These are phyloP conservation scores for Chloropsis cyanopogon DNA, from an alignment of 2,113 vertebrate genomes.

Conservation along the genomic window DNA sequence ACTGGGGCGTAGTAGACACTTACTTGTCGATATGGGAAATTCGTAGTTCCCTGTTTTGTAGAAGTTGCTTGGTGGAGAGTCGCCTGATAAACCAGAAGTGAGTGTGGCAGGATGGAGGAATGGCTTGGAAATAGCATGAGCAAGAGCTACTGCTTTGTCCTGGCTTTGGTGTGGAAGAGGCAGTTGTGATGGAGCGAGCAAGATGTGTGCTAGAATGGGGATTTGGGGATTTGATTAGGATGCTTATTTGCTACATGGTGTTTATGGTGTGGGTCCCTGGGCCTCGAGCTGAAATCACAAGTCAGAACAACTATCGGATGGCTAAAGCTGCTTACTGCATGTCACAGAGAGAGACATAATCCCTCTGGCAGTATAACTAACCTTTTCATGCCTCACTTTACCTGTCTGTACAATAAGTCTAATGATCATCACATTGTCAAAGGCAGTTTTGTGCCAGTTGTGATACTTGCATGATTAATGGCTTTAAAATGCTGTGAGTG, in stretches of 20 bases:
- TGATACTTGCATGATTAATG: neutral
- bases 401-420: constrained; percentile 34
- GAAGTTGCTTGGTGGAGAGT: neutral
- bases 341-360: neutral
- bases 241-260: neutral
- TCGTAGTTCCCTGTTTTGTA: neutral
- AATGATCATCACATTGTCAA: constrained; percentile 35
- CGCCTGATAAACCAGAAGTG: neutral
- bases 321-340: neutral
- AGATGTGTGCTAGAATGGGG: neutral
- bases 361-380: neutral
- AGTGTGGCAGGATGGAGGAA: neutral
- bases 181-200: neutral
- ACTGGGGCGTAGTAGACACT: neutral
- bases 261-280: neutral
- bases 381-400: constrained; percentile 57
- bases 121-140: neutral
- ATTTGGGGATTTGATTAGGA: neutral
- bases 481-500: neutral
- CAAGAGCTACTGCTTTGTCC: neutral
- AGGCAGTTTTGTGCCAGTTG: neutral
- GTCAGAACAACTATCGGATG: neutral
- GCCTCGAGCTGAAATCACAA: neutral
- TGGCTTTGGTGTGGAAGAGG: neutral
- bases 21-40: neutral